A percentile compares a stretch with the other conserved stretches of the same genome.
Conservation (phyloP, 2,888 invertebrate genomes). For the Lepidonotus clava region DNA sequence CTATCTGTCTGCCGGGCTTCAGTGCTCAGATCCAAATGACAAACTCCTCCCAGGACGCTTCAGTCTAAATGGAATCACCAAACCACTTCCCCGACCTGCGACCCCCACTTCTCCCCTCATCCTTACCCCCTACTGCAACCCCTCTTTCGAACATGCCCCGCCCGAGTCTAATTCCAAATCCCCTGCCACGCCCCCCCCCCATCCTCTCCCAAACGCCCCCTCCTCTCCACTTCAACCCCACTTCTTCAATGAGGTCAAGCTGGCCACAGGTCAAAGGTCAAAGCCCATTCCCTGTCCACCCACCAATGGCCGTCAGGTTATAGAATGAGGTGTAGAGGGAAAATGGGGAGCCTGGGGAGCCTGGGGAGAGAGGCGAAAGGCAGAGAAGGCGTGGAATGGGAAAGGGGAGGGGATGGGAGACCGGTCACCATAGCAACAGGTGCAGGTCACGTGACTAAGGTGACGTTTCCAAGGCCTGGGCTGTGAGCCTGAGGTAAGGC, state of each 20-base stretch:
- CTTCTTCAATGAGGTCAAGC: neutral
- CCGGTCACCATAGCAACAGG: conserved; percentile 9
- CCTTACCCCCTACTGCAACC: neutral
- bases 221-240: neutral
- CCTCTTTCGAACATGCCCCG: neutral
- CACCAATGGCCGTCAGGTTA: too few relatives aligned
- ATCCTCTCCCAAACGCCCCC: too few relatives aligned
- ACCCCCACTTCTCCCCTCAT: neutral
- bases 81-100: neutral
- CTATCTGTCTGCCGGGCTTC: too few relatives aligned
- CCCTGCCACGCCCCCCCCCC: too few relatives aligned
- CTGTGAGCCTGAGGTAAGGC: neutral
- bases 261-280: conserved; percentile 5
- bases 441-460: neutral
- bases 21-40: too few relatives aligned
- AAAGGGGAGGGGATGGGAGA: neutral
- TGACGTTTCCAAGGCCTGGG: neutral
- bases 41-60: too few relatives aligned
- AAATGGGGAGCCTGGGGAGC: neutral
- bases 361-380: neutral
- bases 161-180: neutral
- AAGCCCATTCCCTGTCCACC: too few relatives aligned
- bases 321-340: neutral
- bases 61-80: too few relatives aligned
- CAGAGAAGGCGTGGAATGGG: neutral